These are phyloP conservation scores for Eutrigla gurnardus DNA, from an alignment of 2,797 vertebrate species.

Conservation along the genomic window DNA sequence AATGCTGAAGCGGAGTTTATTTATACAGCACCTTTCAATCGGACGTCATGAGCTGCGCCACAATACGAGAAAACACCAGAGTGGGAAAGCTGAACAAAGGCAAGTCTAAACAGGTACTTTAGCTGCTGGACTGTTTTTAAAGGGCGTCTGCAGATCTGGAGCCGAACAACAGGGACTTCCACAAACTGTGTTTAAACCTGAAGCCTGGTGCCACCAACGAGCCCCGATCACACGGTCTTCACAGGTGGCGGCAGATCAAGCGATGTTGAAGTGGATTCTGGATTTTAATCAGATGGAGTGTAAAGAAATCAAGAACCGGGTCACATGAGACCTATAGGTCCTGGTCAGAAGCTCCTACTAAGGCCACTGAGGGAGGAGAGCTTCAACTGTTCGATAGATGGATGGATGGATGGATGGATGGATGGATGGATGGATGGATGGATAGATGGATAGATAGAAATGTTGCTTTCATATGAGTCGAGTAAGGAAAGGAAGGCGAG, in stretches of 20 bases:
- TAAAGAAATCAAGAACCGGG: too few species aligned
- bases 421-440: too few species aligned
- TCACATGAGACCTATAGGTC: background rate
- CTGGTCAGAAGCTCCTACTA: background rate
- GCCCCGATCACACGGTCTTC: background rate
- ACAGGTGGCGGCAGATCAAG: background rate
- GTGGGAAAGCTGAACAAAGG: background rate
- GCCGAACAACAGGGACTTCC: too few species aligned
- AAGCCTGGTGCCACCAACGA: background rate
- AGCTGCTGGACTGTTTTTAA: background rate
- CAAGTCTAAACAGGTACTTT: constrained; percentile 6
- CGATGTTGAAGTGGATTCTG: background rate
- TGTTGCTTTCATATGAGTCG: background rate
- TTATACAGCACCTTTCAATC: constrained; percentile 3
- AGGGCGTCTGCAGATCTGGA: too few species aligned
- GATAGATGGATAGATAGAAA: background rate
- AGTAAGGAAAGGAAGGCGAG: background rate
- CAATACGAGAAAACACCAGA: constrained; percentile 9
- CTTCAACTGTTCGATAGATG: too few species aligned
- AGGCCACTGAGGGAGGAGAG: too few species aligned
- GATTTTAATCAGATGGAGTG: background rate
- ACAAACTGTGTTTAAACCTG: background rate
- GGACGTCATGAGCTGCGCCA: constrained; percentile 13
- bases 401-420: too few species aligned
- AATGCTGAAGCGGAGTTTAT: background rate